phyloP scores from a whole-genome alignment of 2,888 invertebrate species.

The Elysia crispata region DNA sequence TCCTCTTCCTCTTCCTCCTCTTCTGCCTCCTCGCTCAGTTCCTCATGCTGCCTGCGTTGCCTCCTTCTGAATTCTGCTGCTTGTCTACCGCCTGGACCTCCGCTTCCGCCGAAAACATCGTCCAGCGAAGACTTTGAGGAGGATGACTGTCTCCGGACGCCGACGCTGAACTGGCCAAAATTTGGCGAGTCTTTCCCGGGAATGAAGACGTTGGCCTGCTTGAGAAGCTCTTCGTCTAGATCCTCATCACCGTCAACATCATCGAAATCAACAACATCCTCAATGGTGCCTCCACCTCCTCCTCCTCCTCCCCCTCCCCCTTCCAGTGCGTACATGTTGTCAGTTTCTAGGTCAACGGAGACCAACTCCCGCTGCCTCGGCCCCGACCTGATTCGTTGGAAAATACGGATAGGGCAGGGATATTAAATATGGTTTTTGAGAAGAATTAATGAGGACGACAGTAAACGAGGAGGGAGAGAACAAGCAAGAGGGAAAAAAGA shows the following conservation, averaged over 20 bases:
- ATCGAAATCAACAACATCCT: neutral
- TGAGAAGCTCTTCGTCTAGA: conserved; percentile 31
- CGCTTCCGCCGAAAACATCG: conserved; percentile 2
- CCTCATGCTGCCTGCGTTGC: neutral
- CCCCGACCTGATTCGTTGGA: no score
- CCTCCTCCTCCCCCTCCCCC: neutral
- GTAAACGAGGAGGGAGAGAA: no score
- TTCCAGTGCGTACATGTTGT: conserved; percentile 3
- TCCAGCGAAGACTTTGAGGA: neutral
- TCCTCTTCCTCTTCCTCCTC: neutral
- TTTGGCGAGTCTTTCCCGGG: conserved; percentile 15
- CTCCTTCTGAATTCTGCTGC: neutral
- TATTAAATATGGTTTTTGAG: no score
- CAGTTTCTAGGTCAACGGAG: conserved; percentile 42
- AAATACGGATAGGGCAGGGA: no score
- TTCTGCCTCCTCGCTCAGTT: neutral
- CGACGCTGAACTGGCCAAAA: conserved; percentile 3
- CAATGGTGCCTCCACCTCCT: neutral
- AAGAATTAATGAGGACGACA: no score
- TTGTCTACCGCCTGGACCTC: neutral
- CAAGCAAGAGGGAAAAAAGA: no score
- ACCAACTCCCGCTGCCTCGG: conserved; percentile 28
- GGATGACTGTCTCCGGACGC: neutral
- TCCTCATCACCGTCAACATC: conserved; percentile 13
- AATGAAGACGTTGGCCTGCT: conserved; percentile 42